Percentiles rank a stretch among this genome's conserved stretches.
Evolutionary conservation across 2,888 invertebrate genomes (phyloP).

Genomic region (Drosophila testacea): DNA sequence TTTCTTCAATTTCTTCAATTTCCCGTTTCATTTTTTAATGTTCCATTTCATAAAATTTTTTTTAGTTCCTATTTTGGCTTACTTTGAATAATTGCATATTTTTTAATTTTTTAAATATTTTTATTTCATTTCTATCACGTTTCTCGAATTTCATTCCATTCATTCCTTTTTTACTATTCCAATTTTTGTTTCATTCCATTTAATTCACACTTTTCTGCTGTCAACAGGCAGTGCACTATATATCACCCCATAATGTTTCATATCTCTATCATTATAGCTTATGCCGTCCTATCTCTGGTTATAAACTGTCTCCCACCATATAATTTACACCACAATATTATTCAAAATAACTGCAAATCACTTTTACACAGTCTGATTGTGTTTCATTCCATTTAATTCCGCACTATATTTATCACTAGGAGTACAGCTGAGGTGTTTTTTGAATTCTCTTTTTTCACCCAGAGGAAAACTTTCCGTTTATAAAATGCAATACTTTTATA

Average conservation of each 20-base stretch:
- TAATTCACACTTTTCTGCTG: neutral
- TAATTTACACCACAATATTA: slow-evolving; percentile 1
- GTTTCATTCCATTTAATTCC: slow-evolving; percentile 23
- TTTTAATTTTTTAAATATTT: neutral
- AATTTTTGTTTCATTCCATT: neutral
- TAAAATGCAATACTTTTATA: slow-evolving; percentile 10
- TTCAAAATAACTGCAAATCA: neutral
- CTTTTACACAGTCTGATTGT: neutral
- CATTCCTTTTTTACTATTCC: neutral
- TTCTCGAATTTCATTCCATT: too few relatives aligned
- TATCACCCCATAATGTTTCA: too few relatives aligned
- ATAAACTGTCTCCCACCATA: slow-evolving; percentile 5
- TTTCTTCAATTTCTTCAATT: neutral
- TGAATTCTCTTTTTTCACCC: neutral
- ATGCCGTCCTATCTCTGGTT: too few relatives aligned
- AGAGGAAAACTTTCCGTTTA: slow-evolving; percentile 3
- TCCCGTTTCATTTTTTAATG: neutral
- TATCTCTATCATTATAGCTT: too few relatives aligned
- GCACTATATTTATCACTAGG: neutral
- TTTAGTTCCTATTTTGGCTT: neutral
- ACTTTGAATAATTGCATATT: neutral
- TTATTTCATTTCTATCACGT: too few relatives aligned
- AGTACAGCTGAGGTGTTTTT: neutral
- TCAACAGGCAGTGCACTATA: too few relatives aligned
- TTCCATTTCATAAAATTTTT: neutral